phyloP scores from a whole-genome alignment of 2,113 vertebrate genomes.

The Dasypus novemcinctus region DNA sequence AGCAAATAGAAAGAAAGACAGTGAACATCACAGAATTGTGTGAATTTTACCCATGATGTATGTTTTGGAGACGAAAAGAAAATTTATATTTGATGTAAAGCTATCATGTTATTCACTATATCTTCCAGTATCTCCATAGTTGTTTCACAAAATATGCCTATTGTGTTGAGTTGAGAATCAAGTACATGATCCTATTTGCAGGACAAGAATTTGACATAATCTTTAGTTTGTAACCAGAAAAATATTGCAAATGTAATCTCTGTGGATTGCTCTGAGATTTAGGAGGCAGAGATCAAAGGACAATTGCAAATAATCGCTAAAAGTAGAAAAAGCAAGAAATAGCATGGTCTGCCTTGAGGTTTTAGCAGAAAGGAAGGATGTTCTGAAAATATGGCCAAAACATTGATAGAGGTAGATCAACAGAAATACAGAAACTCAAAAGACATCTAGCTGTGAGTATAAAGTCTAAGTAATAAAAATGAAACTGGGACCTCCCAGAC shows the following conservation, averaged over 20 bases:
- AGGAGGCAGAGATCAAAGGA: neutral
- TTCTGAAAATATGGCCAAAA: neutral
- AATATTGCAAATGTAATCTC: neutral
- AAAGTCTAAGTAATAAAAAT: neutral
- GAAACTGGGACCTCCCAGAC: neutral
- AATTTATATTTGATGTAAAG: neutral
- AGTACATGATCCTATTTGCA: neutral
- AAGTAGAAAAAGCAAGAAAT: slow-evolving; percentile 3
- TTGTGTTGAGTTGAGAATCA: neutral
- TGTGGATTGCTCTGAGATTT: neutral
- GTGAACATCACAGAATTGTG: neutral
- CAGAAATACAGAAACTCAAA: neutral
- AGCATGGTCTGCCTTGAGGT: neutral
- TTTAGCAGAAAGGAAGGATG: neutral
- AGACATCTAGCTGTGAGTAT: neutral
- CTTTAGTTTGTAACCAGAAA: neutral
- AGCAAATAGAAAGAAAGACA: neutral
- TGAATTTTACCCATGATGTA: neutral
- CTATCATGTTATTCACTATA: neutral
- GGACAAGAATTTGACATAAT: neutral
- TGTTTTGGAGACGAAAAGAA: neutral
- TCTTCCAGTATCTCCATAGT: neutral
- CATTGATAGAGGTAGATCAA: neutral
- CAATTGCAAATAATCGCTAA: neutral
- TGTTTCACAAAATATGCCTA: neutral